phyloP scores from a whole-genome alignment of 2,888 invertebrate species.

The Drosophila differens region DNA sequence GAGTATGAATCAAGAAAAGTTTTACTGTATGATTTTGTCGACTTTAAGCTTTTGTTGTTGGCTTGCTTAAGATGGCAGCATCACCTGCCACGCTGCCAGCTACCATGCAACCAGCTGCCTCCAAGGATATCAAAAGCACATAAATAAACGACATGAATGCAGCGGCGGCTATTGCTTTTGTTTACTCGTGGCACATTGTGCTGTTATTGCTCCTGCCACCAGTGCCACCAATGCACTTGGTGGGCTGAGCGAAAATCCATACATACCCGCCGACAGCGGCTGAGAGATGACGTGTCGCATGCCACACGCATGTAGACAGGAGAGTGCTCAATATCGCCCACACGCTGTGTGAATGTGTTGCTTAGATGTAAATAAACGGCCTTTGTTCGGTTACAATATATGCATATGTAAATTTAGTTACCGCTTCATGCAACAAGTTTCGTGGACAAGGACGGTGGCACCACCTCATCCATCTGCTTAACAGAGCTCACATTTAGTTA shows the following conservation, averaged over 20 bases:
- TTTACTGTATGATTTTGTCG: constrained; percentile 10
- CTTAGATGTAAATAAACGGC: constrained; percentile 41
- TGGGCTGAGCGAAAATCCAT: constrained; percentile 53
- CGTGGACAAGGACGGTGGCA: background rate
- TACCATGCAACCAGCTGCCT: background rate
- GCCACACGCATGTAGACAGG: constrained; percentile 6
- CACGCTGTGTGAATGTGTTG: constrained; percentile 10
- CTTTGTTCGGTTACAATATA: constrained; percentile 26
- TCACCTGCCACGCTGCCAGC: constrained; percentile 14
- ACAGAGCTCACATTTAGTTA: constrained; percentile 22
- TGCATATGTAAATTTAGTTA: constrained; percentile 37
- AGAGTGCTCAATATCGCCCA: constrained; percentile 19
- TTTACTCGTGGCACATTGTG: constrained; percentile 28
- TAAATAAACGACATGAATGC: constrained; percentile 15
- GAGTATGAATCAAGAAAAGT: constrained; percentile 1
- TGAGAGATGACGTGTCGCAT: constrained; percentile 60
- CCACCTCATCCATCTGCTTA: background rate
- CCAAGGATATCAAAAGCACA: constrained; percentile 12
- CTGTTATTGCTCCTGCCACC: constrained; percentile 5
- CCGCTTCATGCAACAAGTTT: constrained; percentile 59
- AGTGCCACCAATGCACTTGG: constrained; percentile 28
- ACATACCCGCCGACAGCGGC: constrained; percentile 55
- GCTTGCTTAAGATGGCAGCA: constrained; percentile 20
- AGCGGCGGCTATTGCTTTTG: constrained; percentile 24
- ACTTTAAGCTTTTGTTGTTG: constrained; percentile 29